These are phyloP conservation scores for Dermolepida albohirtum DNA, from an alignment of 2,888 invertebrate genomes.

Conservation along the genomic window DNA sequence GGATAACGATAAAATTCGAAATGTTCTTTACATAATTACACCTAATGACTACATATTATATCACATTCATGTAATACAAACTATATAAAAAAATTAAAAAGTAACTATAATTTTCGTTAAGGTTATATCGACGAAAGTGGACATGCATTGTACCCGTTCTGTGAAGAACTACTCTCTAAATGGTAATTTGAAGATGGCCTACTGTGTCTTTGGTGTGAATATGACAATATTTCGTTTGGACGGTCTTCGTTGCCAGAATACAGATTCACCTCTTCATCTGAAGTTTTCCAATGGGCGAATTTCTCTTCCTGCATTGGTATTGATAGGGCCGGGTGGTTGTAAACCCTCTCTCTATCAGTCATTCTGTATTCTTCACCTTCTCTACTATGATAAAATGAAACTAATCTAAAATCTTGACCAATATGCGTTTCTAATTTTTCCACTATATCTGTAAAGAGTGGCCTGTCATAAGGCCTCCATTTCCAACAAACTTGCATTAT, in stretches of 20 bases:
- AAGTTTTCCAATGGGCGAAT: slow-evolving; percentile 53
- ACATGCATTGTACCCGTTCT: slow-evolving; percentile 30
- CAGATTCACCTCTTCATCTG: slow-evolving; percentile 56
- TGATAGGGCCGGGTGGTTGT: slow-evolving; percentile 56
- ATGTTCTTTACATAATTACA: slow-evolving; percentile 24
- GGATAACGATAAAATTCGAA: slow-evolving; percentile 8
- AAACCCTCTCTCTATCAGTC: slow-evolving; percentile 52
- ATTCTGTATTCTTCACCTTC: slow-evolving; percentile 68
- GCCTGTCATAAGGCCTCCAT: slow-evolving; percentile 73
- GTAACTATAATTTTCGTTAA: neutral
- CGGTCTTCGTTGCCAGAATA: slow-evolving; percentile 52
- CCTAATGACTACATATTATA: slow-evolving; percentile 54
- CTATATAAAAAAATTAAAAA: slow-evolving; percentile 8
- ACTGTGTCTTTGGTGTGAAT: slow-evolving; percentile 52
- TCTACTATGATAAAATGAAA: slow-evolving; percentile 75
- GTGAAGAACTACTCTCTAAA: slow-evolving; percentile 33
- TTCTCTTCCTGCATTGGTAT: slow-evolving; percentile 43
- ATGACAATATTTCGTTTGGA: slow-evolving; percentile 50
- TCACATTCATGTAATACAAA: slow-evolving; percentile 54
- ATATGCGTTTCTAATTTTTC: slow-evolving; percentile 70
- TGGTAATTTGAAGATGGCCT: slow-evolving; percentile 41
- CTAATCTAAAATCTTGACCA: slow-evolving; percentile 69
- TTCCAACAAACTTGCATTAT: slow-evolving; percentile 79
- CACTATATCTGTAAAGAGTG: slow-evolving; percentile 73
- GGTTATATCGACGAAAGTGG: slow-evolving; percentile 27